Evolutionary conservation across 2,113 vertebrate species (phyloP), one percentile per base, ranked within the genome.

Genomic region (Chlamydotis undulata): DNA sequence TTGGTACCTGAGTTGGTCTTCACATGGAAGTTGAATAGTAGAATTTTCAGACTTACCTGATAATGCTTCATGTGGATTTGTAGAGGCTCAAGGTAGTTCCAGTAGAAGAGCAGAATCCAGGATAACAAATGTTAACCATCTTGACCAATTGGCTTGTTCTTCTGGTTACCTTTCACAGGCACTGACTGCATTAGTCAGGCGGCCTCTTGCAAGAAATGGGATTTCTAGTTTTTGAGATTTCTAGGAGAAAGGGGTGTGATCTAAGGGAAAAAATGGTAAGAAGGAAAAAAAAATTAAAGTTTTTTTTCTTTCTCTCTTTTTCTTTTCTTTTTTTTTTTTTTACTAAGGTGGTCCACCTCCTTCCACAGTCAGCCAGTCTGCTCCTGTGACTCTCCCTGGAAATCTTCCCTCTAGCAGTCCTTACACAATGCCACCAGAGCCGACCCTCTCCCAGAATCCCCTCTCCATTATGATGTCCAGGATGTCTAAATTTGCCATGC

Each of bases 401-500:
- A 98, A 98, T 96, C 99, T 99, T 97, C 99, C 99, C 84, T 98
- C 99, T 94, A 99, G 99, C 94, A 99, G 99, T 95, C 99, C 99
- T n/a, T 99, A 99, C 92, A 98, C 99, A 95, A 99, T 99, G 98
- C 99, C 99, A 79, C 99, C 99, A 41, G 99, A 99, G 98, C 99
- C 99, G 17, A 99, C 99, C 92, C 98, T 99, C 41, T 99, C 99
- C 91, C 99, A 99, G 98, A 99, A 99, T 94, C 99, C 99, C 23
- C 99, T 99, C 57, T 99, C 99, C 70, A 99, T 99, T 90, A 99
- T 99, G 99, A 99, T 99, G 99, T 99, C 99, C 86, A 99, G 99
- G 93, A 99, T 99, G 99, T 99, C 99, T 95, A 99, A 99, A 97
- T 99, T 99, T 96, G 99, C 99, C 75, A 99, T 99, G 99, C 99